phyloP scores from a whole-genome alignment of 53 echinoderm and acorn worm species.

The Stichopus horrens region DNA sequence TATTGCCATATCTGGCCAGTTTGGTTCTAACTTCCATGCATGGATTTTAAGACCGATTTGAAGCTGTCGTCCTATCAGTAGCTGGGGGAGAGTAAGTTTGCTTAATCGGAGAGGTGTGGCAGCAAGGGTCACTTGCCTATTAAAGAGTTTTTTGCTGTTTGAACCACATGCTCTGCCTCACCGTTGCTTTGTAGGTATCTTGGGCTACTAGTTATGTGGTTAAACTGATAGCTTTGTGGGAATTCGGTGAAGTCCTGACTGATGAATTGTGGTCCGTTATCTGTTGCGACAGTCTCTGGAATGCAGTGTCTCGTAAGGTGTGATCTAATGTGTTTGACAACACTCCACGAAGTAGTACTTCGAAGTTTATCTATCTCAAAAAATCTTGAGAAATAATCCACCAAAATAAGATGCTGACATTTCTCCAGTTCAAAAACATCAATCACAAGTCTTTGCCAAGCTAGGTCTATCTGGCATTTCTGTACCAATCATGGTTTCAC shows the following conservation, averaged over 20 bases:
- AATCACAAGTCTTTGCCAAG: too few species aligned
- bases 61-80: too few species aligned
- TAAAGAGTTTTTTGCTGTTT: conserved; percentile 45
- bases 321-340: conserved; percentile 49
- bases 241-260: conserved; percentile 53
- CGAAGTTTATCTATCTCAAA: conserved; percentile 60
- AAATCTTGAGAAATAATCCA: too few species aligned
- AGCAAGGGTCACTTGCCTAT: too few species aligned
- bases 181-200: conserved; percentile 64
- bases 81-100: too few species aligned
- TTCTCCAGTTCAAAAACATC: too few species aligned
- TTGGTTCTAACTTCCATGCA: too few species aligned
- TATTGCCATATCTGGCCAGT: too few species aligned
- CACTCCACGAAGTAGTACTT: conserved; percentile 49
- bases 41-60: too few species aligned
- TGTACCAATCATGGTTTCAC: conserved; percentile 30
- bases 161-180: conserved; percentile 52
- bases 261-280: conserved; percentile 59
- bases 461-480: neutral
- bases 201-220: conserved; percentile 45
- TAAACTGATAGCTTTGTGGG: conserved; percentile 44
- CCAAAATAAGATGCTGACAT: too few species aligned
- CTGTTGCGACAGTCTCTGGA: conserved; percentile 31
- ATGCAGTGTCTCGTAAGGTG: conserved; percentile 55
- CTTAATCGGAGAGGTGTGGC: too few species aligned